These are phyloP conservation scores for Chironomus tentans DNA, from an alignment of 2,888 invertebrate genomes.

Conservation along the genomic window DNA sequence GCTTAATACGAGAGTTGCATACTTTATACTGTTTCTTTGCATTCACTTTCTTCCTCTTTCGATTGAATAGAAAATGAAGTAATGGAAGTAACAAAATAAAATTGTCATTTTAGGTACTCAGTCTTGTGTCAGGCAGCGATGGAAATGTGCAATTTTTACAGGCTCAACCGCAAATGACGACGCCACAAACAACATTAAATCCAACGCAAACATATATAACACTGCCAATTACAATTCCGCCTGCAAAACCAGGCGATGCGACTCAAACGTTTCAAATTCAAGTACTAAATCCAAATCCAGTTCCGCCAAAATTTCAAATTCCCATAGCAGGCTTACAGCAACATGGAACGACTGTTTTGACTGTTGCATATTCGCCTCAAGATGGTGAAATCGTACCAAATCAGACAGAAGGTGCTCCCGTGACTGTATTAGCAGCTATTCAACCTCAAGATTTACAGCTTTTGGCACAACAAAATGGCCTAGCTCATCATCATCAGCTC, in stretches of 20 bases:
- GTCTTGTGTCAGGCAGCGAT: constrained; percentile 58
- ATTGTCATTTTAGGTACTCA: constrained; percentile 48
- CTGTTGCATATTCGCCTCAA: constrained; percentile 62
- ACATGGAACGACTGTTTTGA: constrained; percentile 59
- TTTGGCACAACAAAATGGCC: constrained; percentile 38
- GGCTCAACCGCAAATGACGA: constrained; percentile 36
- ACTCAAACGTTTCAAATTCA: constrained; percentile 73
- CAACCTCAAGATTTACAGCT: constrained; percentile 63
- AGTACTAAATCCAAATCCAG: constrained; percentile 53
- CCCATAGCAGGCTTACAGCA: constrained; percentile 61
- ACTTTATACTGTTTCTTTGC: too few species aligned
- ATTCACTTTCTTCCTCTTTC: too few species aligned
- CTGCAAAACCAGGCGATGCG: constrained; percentile 64
- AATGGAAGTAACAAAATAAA: not conserved
- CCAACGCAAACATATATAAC: constrained; percentile 59
- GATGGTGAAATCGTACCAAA: constrained; percentile 52
- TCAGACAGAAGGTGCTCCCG: constrained; percentile 43
- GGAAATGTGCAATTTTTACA: constrained; percentile 68
- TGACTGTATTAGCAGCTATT: constrained; percentile 58
- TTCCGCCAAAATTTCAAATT: constrained; percentile 63
- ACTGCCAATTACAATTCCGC: constrained; percentile 68
- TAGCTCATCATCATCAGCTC: constrained; percentile 36
- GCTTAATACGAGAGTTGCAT: too few species aligned
- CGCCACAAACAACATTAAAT: constrained; percentile 29
- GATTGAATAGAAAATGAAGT: too few species aligned